Percentiles rank a stretch among this genome's conserved stretches.
Evolutionary conservation across 2,888 invertebrate species (phyloP).

Genomic region (Helobdella robusta): DNA sequence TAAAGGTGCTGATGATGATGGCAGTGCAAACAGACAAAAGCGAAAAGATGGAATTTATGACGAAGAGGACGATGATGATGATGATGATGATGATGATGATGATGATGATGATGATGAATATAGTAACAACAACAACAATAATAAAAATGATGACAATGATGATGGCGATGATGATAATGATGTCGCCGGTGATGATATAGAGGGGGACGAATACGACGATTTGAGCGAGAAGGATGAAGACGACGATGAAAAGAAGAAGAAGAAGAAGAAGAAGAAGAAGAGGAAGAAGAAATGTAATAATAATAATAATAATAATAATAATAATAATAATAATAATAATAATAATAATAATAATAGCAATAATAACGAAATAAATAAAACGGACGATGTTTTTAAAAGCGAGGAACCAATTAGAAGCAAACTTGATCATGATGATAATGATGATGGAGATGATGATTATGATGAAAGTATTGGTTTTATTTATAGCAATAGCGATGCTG

Average conservation of each 20-base stretch:
- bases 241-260: background rate
- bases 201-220: slow-evolving; percentile 10
- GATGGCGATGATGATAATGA: slow-evolving; percentile 8
- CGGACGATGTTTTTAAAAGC: background rate
- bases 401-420: background rate
- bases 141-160: slow-evolving; percentile 10
- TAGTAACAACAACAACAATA: background rate
- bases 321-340: slow-evolving; percentile 5
- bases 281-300: slow-evolving; percentile 7
- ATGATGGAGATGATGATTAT: slow-evolving; percentile 1
- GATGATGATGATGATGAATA: slow-evolving; percentile 8
- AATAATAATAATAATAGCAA: background rate
- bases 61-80: background rate
- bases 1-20: background rate
- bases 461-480: no score
- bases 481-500: background rate
- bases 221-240: slow-evolving; percentile 10
- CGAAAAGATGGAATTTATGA: background rate
- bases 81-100: slow-evolving; percentile 1
- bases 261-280: slow-evolving; percentile 20
- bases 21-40: background rate
- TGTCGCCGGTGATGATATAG: slow-evolving; percentile 14
- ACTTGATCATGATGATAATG: background rate
- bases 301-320: slow-evolving; percentile 7
- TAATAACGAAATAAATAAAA: background rate